These are phyloP conservation scores for Heterohyrax brucei DNA, from an alignment of 2,797 vertebrate species.

Conservation along the genomic window DNA sequence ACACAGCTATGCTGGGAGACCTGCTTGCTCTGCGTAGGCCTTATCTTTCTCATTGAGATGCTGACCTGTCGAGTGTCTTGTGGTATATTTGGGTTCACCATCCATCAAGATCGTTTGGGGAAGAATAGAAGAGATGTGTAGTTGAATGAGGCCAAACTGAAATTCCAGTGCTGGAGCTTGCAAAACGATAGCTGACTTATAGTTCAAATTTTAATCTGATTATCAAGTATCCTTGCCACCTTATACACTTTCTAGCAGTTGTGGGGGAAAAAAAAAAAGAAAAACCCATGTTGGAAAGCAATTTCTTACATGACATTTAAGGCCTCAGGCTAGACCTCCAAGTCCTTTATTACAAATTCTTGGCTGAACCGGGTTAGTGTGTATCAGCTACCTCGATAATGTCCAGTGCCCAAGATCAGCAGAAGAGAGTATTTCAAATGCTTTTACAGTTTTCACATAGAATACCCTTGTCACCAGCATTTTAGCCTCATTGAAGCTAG, in stretches of 20 bases:
- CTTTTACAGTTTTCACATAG: slow-evolving; percentile 12
- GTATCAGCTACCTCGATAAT: neutral
- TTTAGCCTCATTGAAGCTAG: neutral
- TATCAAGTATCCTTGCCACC: slow-evolving; percentile 67
- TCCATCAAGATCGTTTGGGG: neutral
- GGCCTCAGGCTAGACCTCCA: neutral
- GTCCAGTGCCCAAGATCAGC: neutral
- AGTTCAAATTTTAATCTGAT: slow-evolving; percentile 73
- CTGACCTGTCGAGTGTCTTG: rapidly evolving
- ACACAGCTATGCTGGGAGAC: slow-evolving; percentile 65
- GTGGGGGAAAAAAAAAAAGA: neutral
- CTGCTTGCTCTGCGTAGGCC: neutral
- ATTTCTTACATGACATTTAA: slow-evolving; percentile 2
- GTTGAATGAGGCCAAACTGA: slow-evolving; percentile 51
- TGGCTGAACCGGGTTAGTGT: neutral
- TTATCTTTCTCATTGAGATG: slow-evolving; percentile 41
- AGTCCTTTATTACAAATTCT: slow-evolving; percentile 41
- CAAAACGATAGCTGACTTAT: slow-evolving; percentile 49
- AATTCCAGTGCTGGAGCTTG: slow-evolving; percentile 12
- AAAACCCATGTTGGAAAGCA: slow-evolving; percentile 45
- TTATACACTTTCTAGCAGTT: slow-evolving; percentile 49
- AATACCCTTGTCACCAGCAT: slow-evolving; percentile 36
- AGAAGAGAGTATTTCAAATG: slow-evolving; percentile 23
- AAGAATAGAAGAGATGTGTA: slow-evolving; percentile 56
- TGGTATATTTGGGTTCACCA: slow-evolving; percentile 28